A percentile compares a stretch with the other conserved stretches of the same genome.
Evolutionary conservation across 2,113 vertebrate genomes (phyloP).

Genomic region (Todiramphus chloris): DNA sequence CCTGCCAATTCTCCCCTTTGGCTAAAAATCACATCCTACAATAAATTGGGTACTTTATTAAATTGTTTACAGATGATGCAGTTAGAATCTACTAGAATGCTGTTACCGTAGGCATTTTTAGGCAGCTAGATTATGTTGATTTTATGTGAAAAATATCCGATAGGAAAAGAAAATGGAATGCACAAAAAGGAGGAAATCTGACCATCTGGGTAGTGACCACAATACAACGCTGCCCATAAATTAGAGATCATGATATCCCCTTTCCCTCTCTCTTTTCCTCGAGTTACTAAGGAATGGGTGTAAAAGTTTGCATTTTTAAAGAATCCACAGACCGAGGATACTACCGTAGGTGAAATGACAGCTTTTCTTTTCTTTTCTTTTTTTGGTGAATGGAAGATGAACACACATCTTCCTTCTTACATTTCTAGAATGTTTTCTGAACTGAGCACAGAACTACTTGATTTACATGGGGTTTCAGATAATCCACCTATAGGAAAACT

Average conservation of each 20-base stretch:
- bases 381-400: neutral
- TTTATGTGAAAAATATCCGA: neutral
- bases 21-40: neutral
- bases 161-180: neutral
- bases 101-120: neutral
- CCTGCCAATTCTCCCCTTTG: neutral
- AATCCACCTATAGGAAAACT: neutral
- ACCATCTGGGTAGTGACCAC: neutral
- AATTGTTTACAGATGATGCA: neutral
- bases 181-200: neutral
- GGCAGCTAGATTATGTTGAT: neutral
- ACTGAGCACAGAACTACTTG: neutral
- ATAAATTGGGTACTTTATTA: neutral
- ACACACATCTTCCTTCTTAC: neutral
- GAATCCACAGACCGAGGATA: neutral
- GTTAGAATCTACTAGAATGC: neutral
- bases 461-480: neutral
- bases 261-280: conserved; percentile 29
- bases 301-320: conserved; percentile 50
- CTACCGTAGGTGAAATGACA: neutral
- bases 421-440: neutral
- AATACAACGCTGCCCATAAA: conserved; percentile 25
- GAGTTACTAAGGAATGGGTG: conserved; percentile 27
- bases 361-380: neutral
- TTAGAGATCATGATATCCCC: conserved; percentile 17